Conservation (phyloP, 2,888 invertebrate genomes). For the Dromius quadrimaculatus region DNA sequence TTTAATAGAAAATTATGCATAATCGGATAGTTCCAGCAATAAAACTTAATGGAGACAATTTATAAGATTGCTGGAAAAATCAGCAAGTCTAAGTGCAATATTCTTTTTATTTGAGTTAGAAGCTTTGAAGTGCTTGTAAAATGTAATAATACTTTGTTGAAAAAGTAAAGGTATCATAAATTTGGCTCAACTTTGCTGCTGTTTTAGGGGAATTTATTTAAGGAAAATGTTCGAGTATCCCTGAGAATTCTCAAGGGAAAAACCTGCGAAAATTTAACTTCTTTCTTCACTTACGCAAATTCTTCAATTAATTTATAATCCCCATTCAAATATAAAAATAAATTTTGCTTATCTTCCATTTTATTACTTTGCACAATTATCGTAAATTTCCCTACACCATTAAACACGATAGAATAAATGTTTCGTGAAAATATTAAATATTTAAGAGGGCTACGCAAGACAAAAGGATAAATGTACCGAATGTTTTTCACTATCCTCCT, state of each 20-base stretch:
- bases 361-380: constrained; percentile 22
- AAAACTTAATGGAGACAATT: constrained; percentile 8
- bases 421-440: constrained; percentile 11
- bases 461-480: background rate
- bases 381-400: constrained; percentile 17
- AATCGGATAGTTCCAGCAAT: background rate
- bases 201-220: too few species aligned
- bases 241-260: background rate
- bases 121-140: constrained; percentile 29
- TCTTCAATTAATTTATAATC: constrained; percentile 44
- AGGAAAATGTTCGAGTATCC: too few species aligned
- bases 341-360: constrained; percentile 14
- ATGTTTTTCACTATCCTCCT: background rate
- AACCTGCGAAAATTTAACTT: constrained; percentile 8
- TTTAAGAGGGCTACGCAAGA: background rate
- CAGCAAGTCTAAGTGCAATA: background rate
- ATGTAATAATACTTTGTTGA: constrained; percentile 40
- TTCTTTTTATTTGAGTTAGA: too few species aligned
- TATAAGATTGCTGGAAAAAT: background rate
- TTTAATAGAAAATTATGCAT: background rate
- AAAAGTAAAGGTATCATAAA: constrained; percentile 41
- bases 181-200: constrained; percentile 34
- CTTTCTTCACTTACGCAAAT: constrained; percentile 26
- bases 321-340: constrained; percentile 6
- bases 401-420: constrained; percentile 8